phyloP scores from a whole-genome alignment of 2,113 vertebrate species.

The Alaudala cheleensis region DNA sequence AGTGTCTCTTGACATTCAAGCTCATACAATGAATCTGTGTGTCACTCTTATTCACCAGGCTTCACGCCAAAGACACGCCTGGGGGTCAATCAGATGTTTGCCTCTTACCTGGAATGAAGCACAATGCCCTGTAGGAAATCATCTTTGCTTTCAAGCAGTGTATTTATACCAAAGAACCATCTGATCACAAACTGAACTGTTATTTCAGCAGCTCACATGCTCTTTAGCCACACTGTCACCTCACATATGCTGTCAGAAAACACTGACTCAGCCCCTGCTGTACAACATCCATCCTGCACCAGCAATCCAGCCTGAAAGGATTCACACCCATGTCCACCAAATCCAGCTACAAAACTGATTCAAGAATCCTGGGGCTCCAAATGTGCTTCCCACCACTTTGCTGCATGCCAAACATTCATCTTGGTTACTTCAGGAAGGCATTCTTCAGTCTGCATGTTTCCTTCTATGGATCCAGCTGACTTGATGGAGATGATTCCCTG shows the following conservation, averaged over 20 bases:
- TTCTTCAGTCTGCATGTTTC: neutral
- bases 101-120: neutral
- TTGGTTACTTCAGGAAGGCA: constrained; percentile 21
- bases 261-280: neutral
- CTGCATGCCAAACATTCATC: neutral
- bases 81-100: neutral
- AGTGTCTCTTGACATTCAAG: neutral
- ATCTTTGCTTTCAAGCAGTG: neutral
- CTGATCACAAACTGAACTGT: neutral
- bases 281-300: neutral
- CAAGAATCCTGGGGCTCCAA: neutral
- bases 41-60: neutral
- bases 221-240: neutral
- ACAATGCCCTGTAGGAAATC: neutral
- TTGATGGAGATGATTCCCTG: neutral
- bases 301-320: neutral
- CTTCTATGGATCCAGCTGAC: neutral
- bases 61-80: neutral
- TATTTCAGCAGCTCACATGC: neutral
- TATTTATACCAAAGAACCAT: neutral
- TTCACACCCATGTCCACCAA: rapidly evolving
- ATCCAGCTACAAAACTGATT: neutral
- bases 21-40: neutral
- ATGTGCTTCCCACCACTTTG: neutral
- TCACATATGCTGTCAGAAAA: neutral